A percentile compares a stretch with the other conserved stretches of the same genome.
Evolutionary conservation across 30 jellyfish, hydroid and myxozoan species (phyloP).

Genomic region (Clytia hemisphaerica): DNA sequence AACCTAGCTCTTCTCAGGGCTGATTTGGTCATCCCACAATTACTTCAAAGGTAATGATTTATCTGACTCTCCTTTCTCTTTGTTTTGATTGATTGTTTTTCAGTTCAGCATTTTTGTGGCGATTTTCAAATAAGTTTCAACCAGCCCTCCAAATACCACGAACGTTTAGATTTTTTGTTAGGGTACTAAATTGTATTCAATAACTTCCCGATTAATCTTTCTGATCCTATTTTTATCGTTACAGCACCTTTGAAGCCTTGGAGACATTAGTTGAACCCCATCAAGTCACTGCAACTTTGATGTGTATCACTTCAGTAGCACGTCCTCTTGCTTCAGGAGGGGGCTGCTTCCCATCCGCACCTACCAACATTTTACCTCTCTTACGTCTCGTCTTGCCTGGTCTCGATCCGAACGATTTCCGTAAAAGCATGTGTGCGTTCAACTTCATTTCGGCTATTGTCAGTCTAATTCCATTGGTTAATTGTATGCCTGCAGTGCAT

Average conservation of each 20-base stretch:
- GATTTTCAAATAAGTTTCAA: too few relatives aligned
- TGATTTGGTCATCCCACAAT: conserved; percentile 62
- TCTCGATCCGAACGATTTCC: conserved; percentile 81
- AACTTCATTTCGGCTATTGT: conserved; percentile 55
- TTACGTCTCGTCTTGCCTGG: conserved; percentile 79
- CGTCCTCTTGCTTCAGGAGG: conserved; percentile 56
- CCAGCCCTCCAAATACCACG: too few relatives aligned
- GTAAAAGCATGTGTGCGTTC: conserved; percentile 72
- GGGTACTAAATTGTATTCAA: too few relatives aligned
- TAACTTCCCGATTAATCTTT: too few relatives aligned
- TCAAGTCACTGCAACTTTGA: conserved; percentile 80
- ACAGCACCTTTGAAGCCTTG: conserved; percentile 78
- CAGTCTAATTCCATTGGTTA: conserved; percentile 78
- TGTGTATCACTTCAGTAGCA: conserved; percentile 73
- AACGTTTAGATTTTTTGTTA: too few relatives aligned
- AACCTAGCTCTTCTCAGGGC: conserved; percentile 64
- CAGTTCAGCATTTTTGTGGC: too few relatives aligned
- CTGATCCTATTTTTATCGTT: too few relatives aligned
- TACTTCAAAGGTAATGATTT: conserved; percentile 57
- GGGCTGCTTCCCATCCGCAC: conserved; percentile 69
- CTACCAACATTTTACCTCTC: conserved; percentile 61
- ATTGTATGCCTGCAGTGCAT: conserved; percentile 68
- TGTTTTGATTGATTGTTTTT: too few relatives aligned
- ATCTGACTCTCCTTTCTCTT: background rate
- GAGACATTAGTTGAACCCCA: conserved; percentile 89